Percentiles rank a stretch among this genome's conserved stretches.
Evolutionary conservation across 2,113 vertebrate genomes (phyloP).

Genomic region (Rhabdornis inornatus): DNA sequence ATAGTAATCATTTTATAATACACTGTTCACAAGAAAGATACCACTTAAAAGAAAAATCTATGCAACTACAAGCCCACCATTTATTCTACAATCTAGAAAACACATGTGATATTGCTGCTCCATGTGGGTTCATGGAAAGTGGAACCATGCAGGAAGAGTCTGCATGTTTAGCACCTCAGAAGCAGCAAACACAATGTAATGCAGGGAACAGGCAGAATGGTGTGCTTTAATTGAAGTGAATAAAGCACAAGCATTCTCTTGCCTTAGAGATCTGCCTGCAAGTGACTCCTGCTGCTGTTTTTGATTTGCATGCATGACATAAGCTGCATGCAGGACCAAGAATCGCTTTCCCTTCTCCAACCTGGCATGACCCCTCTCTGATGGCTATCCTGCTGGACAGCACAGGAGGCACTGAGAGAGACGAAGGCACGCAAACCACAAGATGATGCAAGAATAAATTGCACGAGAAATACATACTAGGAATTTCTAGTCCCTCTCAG

Average conservation of each 20-base stretch:
- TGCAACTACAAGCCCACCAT: background rate
- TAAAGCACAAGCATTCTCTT: background rate
- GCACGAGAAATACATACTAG: background rate
- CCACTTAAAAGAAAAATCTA: background rate
- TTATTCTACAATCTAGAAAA: background rate
- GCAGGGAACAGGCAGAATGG: background rate
- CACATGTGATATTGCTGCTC: accelerated
- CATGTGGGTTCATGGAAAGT: accelerated
- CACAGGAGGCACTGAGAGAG: background rate
- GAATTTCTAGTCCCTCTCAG: background rate
- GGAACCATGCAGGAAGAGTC: accelerated
- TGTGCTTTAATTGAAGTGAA: background rate
- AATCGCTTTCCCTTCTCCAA: background rate
- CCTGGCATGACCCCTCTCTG: background rate
- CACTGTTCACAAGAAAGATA: background rate
- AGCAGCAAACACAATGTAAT: background rate
- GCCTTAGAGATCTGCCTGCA: background rate
- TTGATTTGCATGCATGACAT: background rate
- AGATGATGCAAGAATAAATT: background rate
- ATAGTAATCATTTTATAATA: background rate
- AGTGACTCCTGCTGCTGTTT: background rate
- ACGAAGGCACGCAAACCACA: background rate
- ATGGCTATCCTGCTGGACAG: background rate
- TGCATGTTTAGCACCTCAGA: background rate
- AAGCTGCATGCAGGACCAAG: background rate